Base-by-base conservation (phyloP, 2,797 vertebrate genomes). In the Periophthalmus magnuspinnatus region DNA sequence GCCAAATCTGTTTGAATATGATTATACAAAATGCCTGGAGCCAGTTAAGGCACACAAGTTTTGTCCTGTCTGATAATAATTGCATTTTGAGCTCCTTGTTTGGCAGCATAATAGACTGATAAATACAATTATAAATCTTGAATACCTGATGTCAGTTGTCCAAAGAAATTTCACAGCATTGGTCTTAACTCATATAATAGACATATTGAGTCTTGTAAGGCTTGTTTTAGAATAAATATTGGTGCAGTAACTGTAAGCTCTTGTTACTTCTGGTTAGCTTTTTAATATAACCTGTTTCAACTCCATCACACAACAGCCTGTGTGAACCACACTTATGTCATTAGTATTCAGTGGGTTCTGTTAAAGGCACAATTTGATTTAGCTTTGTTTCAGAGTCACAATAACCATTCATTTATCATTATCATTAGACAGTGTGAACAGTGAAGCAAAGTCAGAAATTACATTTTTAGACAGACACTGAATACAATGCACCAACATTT, bases 1-100 rank as follows among this genome's bases (percentile, higher is more conserved):
- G n/a, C n/a, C 3, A 63, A 41, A 45, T 5, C 61, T 2, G 7
- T 63, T 47, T 24, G 4, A 63, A 24, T 62, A 14, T 14, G 36
- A 28, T 45, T 24, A 28, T 38, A 13, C 5, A 16, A 45, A 28
- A 41, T 62, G 33, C 58, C 32, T 11, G 16, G 33, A 33, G 60
- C 19, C 61, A 38, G 5, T 22, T 61, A 19, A n/a, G 22, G 17
- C 5, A 6, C 21, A 47, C 5, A 47, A 47, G 61, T 63, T 22
- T 16, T 45, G 22, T 63, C 5, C n/a, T 24, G n/a, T 28, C 13
- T 24, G 38, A 17, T 11, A 63, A 10, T 22, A 47, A 63, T 45
- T 63, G 61, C 13, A 24, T 63, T 63, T 47, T 22, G 59, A 38
- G 38, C 21, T 47, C 61, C 41, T 38, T 14, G 59, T 34, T 34